phyloP scores from a whole-genome alignment of 2,113 vertebrate genomes.

The Suricata suricatta region DNA sequence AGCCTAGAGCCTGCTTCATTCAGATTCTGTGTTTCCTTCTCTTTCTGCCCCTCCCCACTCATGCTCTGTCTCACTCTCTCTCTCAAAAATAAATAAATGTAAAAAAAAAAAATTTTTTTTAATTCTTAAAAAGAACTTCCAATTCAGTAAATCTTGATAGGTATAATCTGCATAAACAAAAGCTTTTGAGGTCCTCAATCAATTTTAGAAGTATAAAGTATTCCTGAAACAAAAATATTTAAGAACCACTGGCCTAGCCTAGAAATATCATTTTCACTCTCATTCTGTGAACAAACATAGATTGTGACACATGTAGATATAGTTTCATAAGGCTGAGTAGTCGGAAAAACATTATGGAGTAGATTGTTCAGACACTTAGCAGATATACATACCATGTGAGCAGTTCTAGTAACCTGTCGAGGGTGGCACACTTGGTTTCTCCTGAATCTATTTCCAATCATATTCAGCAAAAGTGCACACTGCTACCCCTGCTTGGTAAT shows the following conservation, averaged over 20 bases:
- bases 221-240: not conserved
- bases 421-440: not conserved
- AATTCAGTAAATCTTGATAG: not conserved
- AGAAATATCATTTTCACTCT: not conserved
- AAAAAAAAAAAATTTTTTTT: too few relatives aligned
- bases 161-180: not conserved
- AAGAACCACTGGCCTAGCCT: not conserved
- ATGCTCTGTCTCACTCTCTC: too few relatives aligned
- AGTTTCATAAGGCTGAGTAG: not conserved
- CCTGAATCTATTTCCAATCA: not conserved
- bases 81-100: too few relatives aligned
- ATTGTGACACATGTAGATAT: not conserved
- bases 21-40: too few relatives aligned
- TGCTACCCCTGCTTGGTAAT: not conserved
- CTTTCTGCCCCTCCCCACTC: too few relatives aligned
- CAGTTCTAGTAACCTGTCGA: too few relatives aligned
- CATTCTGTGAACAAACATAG: not conserved
- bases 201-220: not conserved
- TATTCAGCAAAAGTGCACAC: not conserved
- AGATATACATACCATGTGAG: not conserved
- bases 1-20: too few relatives aligned
- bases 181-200: not conserved
- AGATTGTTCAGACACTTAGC: not conserved
- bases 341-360: not conserved
- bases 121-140: not conserved